Evolutionary conservation across 2,797 vertebrate species (phyloP).

Genomic region (Pachyuromys duprasi): DNA sequence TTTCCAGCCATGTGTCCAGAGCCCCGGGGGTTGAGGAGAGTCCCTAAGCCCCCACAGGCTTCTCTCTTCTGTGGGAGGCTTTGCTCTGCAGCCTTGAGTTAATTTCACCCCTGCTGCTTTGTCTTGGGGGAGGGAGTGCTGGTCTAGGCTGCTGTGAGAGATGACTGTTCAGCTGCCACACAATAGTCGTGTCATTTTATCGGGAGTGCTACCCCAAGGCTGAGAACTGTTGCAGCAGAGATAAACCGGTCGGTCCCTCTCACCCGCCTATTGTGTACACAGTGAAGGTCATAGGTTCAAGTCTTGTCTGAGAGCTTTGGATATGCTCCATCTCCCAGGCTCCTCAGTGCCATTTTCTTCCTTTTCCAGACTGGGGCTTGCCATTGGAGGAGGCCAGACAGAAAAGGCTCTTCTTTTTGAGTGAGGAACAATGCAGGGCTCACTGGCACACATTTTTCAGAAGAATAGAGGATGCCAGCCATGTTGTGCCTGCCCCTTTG

Average conservation of each 20-base stretch:
- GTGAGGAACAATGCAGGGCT: conserved; percentile 74
- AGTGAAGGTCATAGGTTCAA: conserved; percentile 88
- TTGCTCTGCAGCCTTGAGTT: conserved; percentile 81
- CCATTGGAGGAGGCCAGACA: conserved; percentile 78
- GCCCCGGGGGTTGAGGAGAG: conserved; percentile 73
- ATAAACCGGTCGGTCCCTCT: conserved; percentile 70
- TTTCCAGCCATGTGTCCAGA: conserved; percentile 77
- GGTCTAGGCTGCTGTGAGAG: conserved; percentile 75
- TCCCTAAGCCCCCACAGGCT: conserved; percentile 67
- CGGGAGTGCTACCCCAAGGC: conserved; percentile 73
- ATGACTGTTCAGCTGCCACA: conserved; percentile 75
- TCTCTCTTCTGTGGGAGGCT: conserved; percentile 73
- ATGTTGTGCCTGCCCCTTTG: conserved; percentile 76
- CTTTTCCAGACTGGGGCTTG: conserved; percentile 77
- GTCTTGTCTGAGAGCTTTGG: conserved; percentile 84
- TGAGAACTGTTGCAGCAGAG: conserved; percentile 75
- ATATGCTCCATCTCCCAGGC: conserved; percentile 84
- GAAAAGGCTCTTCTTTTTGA: conserved; percentile 76
- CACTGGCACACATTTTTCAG: conserved; percentile 69
- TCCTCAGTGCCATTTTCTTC: conserved; percentile 81
- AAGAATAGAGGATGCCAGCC: conserved; percentile 78
- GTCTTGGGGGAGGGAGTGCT: conserved; percentile 81
- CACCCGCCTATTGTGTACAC: conserved; percentile 81
- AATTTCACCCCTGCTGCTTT: conserved; percentile 85
- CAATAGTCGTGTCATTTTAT: conserved; percentile 78